A percentile compares a stretch with the other conserved stretches of the same genome.
Conservation (phyloP, 2,888 invertebrate species). For the Apeira syringaria region DNA sequence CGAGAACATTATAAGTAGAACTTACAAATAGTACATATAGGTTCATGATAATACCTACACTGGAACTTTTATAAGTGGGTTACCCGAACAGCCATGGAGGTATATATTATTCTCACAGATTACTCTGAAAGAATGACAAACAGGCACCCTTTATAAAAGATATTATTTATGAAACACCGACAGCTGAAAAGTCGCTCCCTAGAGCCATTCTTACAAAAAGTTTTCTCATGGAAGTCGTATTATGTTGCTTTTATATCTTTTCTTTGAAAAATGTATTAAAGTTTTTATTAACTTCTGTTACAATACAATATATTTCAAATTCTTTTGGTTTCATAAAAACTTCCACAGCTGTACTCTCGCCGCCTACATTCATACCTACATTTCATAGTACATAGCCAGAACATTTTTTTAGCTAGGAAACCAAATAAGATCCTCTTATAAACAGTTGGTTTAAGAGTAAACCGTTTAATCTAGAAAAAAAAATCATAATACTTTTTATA, state of each 20-base stretch:
- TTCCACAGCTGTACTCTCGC: too few relatives aligned
- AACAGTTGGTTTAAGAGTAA: too few relatives aligned
- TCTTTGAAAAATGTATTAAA: constrained; percentile 12
- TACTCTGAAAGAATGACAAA: constrained; percentile 14
- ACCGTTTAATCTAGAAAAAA: too few relatives aligned
- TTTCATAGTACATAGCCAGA: too few relatives aligned
- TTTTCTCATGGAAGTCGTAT: constrained; percentile 14
- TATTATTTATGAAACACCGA: constrained; percentile 23
- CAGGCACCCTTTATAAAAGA: constrained; percentile 20
- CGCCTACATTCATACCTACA: too few relatives aligned
- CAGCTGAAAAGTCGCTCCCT: constrained; percentile 13
- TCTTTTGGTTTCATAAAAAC: background rate
- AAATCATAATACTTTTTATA: too few relatives aligned
- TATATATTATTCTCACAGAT: too few relatives aligned
- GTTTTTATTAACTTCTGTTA: constrained; percentile 12
- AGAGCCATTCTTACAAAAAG: constrained; percentile 21
- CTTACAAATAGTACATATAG: background rate
- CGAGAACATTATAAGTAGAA: constrained; percentile 3
- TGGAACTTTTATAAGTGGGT: constrained; percentile 7
- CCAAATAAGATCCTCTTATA: too few relatives aligned
- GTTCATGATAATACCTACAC: background rate
- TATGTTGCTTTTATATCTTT: constrained; percentile 17
- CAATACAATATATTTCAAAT: background rate
- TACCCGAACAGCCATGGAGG: constrained; percentile 3
- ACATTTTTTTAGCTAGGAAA: too few relatives aligned